Conservation (phyloP, 2,113 vertebrate species). For the Phaethornis superciliosus region DNA sequence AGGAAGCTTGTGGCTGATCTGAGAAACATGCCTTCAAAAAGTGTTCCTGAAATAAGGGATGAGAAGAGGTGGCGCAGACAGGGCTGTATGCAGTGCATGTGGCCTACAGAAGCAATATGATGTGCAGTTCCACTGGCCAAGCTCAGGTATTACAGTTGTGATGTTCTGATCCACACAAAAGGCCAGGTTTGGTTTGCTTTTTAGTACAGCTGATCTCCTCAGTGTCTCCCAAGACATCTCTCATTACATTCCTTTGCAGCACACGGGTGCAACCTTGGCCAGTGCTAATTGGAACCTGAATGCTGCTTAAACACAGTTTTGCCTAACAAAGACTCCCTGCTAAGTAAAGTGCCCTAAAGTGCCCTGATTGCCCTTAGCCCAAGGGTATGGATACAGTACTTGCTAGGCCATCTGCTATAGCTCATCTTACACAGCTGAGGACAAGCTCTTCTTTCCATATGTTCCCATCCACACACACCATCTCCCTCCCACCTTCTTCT, state of each 20-base stretch:
- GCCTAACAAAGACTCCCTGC: constrained; percentile 3
- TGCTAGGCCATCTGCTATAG: not conserved
- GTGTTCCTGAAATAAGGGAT: not conserved
- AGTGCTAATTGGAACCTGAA: not conserved
- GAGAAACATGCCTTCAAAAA: not conserved
- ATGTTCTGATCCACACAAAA: not conserved
- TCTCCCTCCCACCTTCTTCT: not conserved
- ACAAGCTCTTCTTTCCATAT: not conserved
- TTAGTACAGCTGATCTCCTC: not conserved
- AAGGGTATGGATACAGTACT: not conserved
- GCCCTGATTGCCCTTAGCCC: not conserved
- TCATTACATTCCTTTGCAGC: not conserved
- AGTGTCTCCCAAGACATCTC: not conserved
- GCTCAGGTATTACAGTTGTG: not conserved
- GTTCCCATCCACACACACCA: not conserved
- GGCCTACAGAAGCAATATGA: not conserved
- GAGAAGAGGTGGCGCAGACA: rapidly evolving
- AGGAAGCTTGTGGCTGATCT: not conserved
- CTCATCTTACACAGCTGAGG: not conserved
- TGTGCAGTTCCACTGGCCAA: not conserved
- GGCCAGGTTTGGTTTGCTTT: not conserved
- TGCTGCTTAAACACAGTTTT: not conserved
- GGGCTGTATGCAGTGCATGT: rapidly evolving
- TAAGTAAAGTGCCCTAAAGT: not conserved
- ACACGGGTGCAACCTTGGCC: not conserved